A percentile compares a stretch with the other conserved stretches of the same genome.
phyloP scores from a whole-genome alignment of 2,797 vertebrate genomes.

The Parauchenoglanis ngamensis region DNA sequence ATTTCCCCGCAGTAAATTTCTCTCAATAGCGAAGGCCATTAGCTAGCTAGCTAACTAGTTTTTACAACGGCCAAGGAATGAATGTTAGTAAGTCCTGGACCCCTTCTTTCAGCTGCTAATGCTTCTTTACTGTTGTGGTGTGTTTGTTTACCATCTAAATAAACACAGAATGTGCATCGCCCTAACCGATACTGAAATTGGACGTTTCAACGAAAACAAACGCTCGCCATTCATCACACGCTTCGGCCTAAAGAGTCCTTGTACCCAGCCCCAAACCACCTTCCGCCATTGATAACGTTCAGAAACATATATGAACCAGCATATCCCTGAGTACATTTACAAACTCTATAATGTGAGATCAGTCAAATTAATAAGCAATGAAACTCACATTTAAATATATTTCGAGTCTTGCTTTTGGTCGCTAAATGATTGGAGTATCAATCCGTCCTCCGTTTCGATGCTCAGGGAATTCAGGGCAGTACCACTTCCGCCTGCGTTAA shows the following conservation, averaged over 20 bases:
- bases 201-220: neutral
- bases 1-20: neutral
- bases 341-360: constrained; percentile 3
- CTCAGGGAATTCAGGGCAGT: constrained; percentile 83
- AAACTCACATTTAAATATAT: constrained; percentile 77
- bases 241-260: constrained; percentile 72
- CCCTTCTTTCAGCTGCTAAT: neutral
- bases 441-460: constrained; percentile 79
- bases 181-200: neutral
- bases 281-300: constrained; percentile 68
- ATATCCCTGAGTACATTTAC: neutral
- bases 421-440: constrained; percentile 74
- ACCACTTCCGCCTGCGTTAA: constrained; percentile 85
- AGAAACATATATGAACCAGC: constrained; percentile 52
- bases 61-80: constrained; percentile 51
- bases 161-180: neutral
- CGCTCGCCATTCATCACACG: constrained; percentile 56
- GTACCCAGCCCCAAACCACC: constrained; percentile 74
- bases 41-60: constrained; percentile 32
- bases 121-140: neutral
- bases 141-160: neutral
- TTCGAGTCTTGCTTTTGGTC: constrained; percentile 73
- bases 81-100: constrained; percentile 63
- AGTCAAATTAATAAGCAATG: constrained; percentile 42
- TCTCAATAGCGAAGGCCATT: neutral